phyloP scores from a whole-genome alignment of 2,888 invertebrate genomes.

The Andrena bucephala region DNA sequence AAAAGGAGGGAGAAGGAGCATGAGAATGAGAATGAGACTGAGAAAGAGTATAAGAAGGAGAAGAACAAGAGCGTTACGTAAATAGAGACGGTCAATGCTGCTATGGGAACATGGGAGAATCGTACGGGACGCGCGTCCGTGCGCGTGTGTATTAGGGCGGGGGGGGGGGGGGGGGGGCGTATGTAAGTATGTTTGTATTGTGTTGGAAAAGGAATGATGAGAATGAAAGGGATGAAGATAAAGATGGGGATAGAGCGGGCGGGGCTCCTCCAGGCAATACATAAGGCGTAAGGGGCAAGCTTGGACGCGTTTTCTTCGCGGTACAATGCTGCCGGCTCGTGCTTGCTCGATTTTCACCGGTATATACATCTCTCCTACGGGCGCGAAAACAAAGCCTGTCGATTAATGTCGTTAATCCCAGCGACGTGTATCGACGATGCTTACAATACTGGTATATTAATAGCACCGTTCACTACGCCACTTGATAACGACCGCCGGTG shows the following conservation, averaged over 20 bases:
- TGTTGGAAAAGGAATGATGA: no score
- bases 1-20: not conserved
- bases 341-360: not conserved
- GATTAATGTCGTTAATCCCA: constrained; percentile 20
- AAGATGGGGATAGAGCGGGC: not conserved
- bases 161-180: no score
- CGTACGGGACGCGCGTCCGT: constrained; percentile 45
- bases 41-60: not conserved
- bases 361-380: not conserved
- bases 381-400: constrained; percentile 13
- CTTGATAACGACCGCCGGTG: constrained; percentile 39
- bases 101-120: constrained; percentile 81
- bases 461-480: constrained; percentile 23
- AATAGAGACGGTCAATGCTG: constrained; percentile 84
- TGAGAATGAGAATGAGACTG: no score
- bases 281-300: not conserved
- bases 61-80: constrained; percentile 76
- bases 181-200: no score
- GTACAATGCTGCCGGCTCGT: not conserved
- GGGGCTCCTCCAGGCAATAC: no score
- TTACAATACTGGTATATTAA: constrained; percentile 33
- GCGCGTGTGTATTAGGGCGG: no score
- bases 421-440: constrained; percentile 9
- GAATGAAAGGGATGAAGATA: not conserved
- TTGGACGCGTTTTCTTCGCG: not conserved